These are phyloP conservation scores for Schizopygopsis pylzovi DNA, from an alignment of 2,797 vertebrate genomes.

Conservation along the genomic window DNA sequence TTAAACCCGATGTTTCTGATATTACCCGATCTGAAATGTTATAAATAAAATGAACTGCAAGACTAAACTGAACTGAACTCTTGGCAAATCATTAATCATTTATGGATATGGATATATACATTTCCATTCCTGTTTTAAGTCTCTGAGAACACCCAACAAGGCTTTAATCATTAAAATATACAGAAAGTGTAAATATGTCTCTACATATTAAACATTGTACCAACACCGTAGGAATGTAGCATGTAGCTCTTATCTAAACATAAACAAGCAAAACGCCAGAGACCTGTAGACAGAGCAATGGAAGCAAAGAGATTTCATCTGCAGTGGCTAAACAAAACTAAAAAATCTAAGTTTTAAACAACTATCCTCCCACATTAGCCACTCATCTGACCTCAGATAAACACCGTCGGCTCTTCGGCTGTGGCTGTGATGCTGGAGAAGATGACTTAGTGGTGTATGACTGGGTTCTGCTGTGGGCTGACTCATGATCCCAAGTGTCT, in stretches of 20 bases:
- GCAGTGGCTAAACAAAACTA: constrained; percentile 36
- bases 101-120: not conserved
- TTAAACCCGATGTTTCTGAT: not conserved
- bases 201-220: constrained; percentile 11
- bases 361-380: constrained; percentile 48
- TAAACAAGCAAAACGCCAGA: constrained; percentile 31
- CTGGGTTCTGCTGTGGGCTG: constrained; percentile 38
- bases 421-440: constrained; percentile 30
- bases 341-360: constrained; percentile 26
- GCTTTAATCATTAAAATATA: constrained; percentile 23
- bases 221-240: not conserved
- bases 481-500: constrained; percentile 47
- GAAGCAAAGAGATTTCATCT: constrained; percentile 28
- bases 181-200: constrained; percentile 26
- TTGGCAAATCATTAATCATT: constrained; percentile 1
- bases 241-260: constrained; percentile 27
- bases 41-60: not conserved
- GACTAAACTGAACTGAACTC: not conserved
- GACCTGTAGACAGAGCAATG: constrained; percentile 26
- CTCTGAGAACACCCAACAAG: constrained; percentile 12
- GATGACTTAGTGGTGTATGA: constrained; percentile 44
- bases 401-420: constrained; percentile 21
- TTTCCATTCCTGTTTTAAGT: not conserved
- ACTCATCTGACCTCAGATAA: constrained; percentile 37
- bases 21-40: not conserved